A percentile compares a stretch with the other conserved stretches of the same genome.
Evolutionary conservation across 2,797 vertebrate species (phyloP).

Genomic region (Trachops cirrhosus): DNA sequence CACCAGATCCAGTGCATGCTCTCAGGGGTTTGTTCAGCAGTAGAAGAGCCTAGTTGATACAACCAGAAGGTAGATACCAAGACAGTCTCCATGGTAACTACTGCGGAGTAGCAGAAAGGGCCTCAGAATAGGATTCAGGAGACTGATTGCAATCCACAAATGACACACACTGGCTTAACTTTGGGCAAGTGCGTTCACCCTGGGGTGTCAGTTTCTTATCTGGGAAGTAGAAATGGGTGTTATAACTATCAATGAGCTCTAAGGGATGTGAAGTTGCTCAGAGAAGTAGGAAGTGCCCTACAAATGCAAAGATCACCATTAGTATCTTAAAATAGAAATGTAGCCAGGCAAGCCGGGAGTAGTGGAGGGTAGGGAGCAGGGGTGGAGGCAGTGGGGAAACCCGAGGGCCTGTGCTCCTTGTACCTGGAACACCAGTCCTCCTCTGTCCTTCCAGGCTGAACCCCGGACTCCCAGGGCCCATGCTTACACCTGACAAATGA

Average conservation of each 20-base stretch:
- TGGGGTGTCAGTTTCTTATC: constrained; percentile 60
- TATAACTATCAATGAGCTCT: constrained; percentile 15
- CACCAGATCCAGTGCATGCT: background rate
- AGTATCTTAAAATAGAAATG: constrained; percentile 24
- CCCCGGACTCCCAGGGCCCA: constrained; percentile 24
- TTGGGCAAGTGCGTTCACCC: constrained; percentile 56
- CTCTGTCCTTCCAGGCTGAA: constrained; percentile 64
- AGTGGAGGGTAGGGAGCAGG: background rate
- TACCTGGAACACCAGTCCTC: constrained; percentile 2
- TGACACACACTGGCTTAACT: constrained; percentile 55
- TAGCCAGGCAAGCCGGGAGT: background rate
- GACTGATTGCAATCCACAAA: constrained; percentile 8
- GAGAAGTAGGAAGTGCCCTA: constrained; percentile 1
- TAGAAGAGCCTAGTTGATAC: constrained; percentile 54
- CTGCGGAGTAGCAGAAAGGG: constrained; percentile 31
- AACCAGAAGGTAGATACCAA: constrained; percentile 54
- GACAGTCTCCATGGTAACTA: constrained; percentile 56
- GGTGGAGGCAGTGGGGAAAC: background rate
- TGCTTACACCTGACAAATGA: constrained; percentile 55
- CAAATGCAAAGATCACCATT: background rate
- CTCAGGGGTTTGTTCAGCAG: constrained; percentile 61
- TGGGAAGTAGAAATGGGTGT: constrained; percentile 41
- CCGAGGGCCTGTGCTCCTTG: background rate
- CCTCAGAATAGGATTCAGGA: constrained; percentile 35
- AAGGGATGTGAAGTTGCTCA: background rate